Base-by-base conservation (phyloP, 2,888 invertebrate species). In the Trypoxylon attenuatum region DNA sequence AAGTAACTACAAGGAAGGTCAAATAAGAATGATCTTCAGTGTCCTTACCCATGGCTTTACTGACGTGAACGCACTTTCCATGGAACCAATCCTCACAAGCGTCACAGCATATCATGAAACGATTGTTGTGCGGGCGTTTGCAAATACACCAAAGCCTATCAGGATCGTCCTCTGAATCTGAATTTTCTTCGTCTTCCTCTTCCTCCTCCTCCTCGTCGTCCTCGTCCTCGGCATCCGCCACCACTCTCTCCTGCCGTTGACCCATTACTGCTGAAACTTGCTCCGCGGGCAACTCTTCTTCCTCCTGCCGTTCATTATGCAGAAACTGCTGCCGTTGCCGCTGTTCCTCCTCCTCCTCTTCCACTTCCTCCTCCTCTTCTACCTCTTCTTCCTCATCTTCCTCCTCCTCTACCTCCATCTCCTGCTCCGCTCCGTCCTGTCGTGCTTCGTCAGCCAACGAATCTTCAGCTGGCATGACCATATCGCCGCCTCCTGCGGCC, bases 21-120 rank as follows among this genome's bases (percentile, higher is more conserved):
- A n/a, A n/a, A n/a, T n/a, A n/a, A n/a, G n/a, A n/a, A n/a, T n/a
- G n/a, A n/a, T n/a, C n/a, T n/a, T n/a, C n/a, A n/a, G n/a, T 1
- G 18, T 23, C 27, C 82, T 85, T 82, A 54, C 96, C 96, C 93
- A 95, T 94, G 0, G 93, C 92, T 89, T 96, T 94, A 16, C 96
- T 96, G 41, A 98, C 94, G 78, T 95, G 95, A 10, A 98, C 97
- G 88, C 98, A 98, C 83, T 94, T 95, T n/a, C 98, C 98, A 85
- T 98, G 98, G 86, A 96, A 98, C 98, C 98, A 98, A 84, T 98
- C 97, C 84, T 96, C 95, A 85, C 98, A 98, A 10, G 92, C 91
- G 87, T 98, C 98, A 87, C 98, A 98, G 86, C 96, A 96, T 80
- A 98, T 98, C 98, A 98, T 98, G 85, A 98, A 98, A 53, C 97